Evolutionary conservation across 2,888 invertebrate species (phyloP), one percentile per base, ranked within the genome.

Genomic region (Eupeodes latifasciatus): DNA sequence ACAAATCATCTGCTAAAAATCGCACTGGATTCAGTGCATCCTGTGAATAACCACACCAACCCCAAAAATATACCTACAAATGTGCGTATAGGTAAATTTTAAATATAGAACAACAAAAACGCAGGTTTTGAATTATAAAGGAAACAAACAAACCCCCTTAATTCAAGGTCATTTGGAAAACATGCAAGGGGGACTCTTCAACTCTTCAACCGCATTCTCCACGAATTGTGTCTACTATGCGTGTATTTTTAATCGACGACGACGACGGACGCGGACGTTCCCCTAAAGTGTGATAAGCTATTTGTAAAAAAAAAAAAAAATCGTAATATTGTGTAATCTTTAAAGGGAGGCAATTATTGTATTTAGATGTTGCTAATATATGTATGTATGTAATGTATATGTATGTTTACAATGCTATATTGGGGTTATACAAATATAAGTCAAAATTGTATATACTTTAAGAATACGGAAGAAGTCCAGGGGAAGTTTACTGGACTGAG

Each of bases 1-100:
- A 88, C 88, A 88, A 88, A 88, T 88, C 88, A 85, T 81, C 78
- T 81, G 75, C 81, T 78, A 51, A 88, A 88, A 88, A 69, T 88
- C 81, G 78, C 88, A 64, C 71, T 71, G 62, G 67, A 83, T 78
- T 27, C 78, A 78, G 64, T 85, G 88, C 88, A 88, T 88, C 79
- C 78, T 81, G 81, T 44, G 67, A 57, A 12, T 81, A 72, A 59
- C 72, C 77, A 53, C 53, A 14, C 40, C 12, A 12, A 36, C 62
- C 27, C 27, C 27, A 74, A n/a, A 16, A 16, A 36, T 76, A 78
- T 78, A 78, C 78, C 40, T 40, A 27, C 27, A 40, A 40, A 2
- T 40, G 40, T 40, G 40, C 40, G 40, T 40, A 40, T 40, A 5
- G 59, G 53, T 64, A 40, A 69, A 19, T 61, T 84, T 40, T 40